A percentile compares a stretch with the other conserved stretches of the same genome.
Evolutionary conservation across 2,797 vertebrate genomes (phyloP).

Genomic region (Petrocephalus schoutedeni): DNA sequence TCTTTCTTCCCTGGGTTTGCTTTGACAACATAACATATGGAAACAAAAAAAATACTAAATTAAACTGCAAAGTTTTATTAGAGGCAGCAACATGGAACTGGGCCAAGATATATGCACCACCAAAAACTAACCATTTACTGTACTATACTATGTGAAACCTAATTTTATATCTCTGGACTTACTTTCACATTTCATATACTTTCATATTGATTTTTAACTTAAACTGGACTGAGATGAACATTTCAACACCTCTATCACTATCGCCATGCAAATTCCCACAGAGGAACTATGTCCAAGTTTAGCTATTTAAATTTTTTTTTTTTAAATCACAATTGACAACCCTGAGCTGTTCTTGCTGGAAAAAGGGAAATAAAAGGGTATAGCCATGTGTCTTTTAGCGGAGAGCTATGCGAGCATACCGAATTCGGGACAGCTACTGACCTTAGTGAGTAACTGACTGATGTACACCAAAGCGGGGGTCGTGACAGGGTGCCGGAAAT

Average conservation of each 20-base stretch:
- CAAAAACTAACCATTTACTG: background rate
- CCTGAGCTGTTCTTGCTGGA: background rate
- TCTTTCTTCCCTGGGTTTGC: constrained; percentile 13
- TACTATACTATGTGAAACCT: background rate
- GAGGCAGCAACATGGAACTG: background rate
- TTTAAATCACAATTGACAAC: background rate
- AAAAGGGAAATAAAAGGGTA: background rate
- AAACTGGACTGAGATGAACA: background rate
- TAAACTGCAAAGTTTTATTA: background rate
- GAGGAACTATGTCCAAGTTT: background rate
- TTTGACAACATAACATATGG: constrained; percentile 19
- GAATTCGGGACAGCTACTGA: constrained; percentile 40
- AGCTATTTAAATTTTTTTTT: background rate
- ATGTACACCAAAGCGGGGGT: constrained; percentile 84
- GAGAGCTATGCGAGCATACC: background rate
- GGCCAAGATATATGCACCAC: background rate
- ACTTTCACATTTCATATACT: too few species aligned
- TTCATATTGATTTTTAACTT: background rate
- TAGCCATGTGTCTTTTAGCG: too few species aligned
- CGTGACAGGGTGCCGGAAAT: constrained; percentile 88
- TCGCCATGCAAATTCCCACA: constrained; percentile 18
- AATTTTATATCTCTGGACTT: background rate
- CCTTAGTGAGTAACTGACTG: constrained; percentile 86
- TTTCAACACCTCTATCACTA: background rate
- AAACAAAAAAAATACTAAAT: background rate